Conservation (phyloP, 2,797 vertebrate genomes). For the Chaunax sp. region DNA sequence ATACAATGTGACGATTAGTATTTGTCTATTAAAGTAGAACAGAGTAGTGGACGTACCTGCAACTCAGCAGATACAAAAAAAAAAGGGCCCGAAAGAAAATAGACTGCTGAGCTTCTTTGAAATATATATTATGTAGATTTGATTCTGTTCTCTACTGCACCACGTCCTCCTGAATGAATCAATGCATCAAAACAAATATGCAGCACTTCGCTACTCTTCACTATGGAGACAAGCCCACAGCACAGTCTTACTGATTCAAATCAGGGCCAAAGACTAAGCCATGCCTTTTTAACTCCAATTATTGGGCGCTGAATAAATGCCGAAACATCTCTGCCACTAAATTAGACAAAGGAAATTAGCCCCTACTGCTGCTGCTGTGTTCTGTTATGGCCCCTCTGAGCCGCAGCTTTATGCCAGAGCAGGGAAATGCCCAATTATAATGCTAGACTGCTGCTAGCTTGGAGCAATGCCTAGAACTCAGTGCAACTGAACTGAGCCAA, state of each 20-base stretch:
- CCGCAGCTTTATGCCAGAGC: constrained; percentile 68
- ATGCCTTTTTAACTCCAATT: constrained; percentile 69
- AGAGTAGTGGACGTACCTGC: background rate
- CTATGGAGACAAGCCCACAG: constrained; percentile 43
- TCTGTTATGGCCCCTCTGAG: constrained; percentile 67
- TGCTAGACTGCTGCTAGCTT: constrained; percentile 76
- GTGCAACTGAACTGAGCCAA: constrained; percentile 68
- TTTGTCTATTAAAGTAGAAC: background rate
- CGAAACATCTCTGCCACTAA: constrained; percentile 66
- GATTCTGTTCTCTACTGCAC: background rate
- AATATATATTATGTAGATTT: constrained; percentile 13
- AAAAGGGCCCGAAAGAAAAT: constrained; percentile 6
- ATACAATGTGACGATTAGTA: background rate
- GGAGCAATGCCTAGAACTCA: constrained; percentile 72
- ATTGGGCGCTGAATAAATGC: constrained; percentile 64
- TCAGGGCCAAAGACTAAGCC: constrained; percentile 51
- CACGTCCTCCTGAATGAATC: constrained; percentile 24
- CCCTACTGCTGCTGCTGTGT: constrained; percentile 51
- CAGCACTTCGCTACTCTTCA: constrained; percentile 21
- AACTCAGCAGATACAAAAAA: too few species aligned
- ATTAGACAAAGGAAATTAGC: constrained; percentile 80
- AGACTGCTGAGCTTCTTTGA: constrained; percentile 7
- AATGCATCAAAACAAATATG: constrained; percentile 33
- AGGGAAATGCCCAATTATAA: constrained; percentile 79
- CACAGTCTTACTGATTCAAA: constrained; percentile 47